Evolutionary conservation across 1,140 invertebrate species (phyloP).

Genomic region (Cryptotermes secundus): DNA sequence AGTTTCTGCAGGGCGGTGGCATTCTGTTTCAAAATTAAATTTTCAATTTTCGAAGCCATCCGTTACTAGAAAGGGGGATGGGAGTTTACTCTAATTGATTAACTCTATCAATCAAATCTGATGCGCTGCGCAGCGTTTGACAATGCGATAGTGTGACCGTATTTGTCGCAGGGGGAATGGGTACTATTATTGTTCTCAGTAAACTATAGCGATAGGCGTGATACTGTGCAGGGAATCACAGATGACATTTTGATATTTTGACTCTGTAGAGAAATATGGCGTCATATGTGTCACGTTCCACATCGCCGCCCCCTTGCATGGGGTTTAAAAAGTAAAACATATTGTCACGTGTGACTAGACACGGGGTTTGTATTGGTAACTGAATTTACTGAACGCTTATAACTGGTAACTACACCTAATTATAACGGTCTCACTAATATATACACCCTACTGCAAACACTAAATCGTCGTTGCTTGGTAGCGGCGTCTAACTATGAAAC

Average conservation of each 20-base stretch:
- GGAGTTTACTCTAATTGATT: background rate
- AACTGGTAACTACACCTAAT: no score
- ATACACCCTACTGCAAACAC: no score
- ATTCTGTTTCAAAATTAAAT: conserved; percentile 5
- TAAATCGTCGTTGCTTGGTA: no score
- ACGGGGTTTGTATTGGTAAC: no score
- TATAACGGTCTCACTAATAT: no score
- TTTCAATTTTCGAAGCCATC: conserved; percentile 6
- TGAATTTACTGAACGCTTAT: no score
- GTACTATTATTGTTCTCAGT: background rate
- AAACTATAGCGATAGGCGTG: background rate
- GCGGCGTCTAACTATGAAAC: no score
- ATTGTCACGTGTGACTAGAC: no score
- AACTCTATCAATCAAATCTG: conserved; percentile 14
- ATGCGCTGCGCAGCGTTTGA: background rate
- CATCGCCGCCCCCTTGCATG: no score
- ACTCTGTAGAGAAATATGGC: background rate
- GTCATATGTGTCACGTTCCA: no score
- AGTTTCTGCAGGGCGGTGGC: background rate
- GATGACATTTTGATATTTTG: background rate
- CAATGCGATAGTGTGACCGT: background rate
- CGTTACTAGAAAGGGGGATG: background rate
- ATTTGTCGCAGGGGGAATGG: background rate
- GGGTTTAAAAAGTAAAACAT: no score
- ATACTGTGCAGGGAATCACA: background rate